phyloP scores from a whole-genome alignment of 2,888 invertebrate genomes.

The Hirtodrosophila alboralis region DNA sequence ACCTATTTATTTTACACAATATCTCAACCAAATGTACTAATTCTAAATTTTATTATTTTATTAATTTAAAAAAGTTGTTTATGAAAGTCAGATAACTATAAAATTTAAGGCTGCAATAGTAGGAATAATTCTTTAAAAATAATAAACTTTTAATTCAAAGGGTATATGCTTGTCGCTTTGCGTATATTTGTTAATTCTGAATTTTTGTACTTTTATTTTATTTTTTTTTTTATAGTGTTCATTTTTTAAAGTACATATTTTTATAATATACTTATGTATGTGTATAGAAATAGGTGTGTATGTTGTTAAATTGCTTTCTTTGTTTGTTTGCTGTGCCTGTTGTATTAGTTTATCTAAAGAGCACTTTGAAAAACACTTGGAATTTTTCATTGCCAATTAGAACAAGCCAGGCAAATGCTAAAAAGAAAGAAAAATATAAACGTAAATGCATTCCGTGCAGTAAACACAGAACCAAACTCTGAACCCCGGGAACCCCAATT shows the following conservation, averaged over 20 bases:
- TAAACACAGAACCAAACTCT: slow-evolving; percentile 39
- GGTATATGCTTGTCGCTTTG: no score
- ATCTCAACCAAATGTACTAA: no score
- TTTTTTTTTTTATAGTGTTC: slow-evolving; percentile 14
- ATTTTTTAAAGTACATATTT: not conserved
- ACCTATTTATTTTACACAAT: no score
- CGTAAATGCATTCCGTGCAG: slow-evolving; percentile 57
- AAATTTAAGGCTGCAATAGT: no score
- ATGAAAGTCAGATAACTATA: no score
- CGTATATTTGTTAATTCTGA: no score
- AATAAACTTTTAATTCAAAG: no score
- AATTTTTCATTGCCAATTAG: slow-evolving; percentile 68
- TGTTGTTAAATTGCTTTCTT: slow-evolving; percentile 50
- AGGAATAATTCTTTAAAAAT: no score
- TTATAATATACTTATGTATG: slow-evolving; percentile 13
- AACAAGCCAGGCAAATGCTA: slow-evolving; percentile 29
- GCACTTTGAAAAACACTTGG: slow-evolving; percentile 66
- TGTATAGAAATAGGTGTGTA: slow-evolving; percentile 14
- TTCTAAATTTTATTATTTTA: no score
- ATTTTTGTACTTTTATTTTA: no score
- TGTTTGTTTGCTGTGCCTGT: slow-evolving; percentile 42
- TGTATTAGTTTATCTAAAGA: slow-evolving; percentile 54
- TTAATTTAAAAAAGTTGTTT: no score
- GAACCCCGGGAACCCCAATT: slow-evolving; percentile 2
- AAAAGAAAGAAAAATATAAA: slow-evolving; percentile 22